Evolutionary conservation across 2,797 vertebrate genomes (phyloP), one percentile per base, ranked within the genome.

Genomic region (Eospalax fontanierii): DNA sequence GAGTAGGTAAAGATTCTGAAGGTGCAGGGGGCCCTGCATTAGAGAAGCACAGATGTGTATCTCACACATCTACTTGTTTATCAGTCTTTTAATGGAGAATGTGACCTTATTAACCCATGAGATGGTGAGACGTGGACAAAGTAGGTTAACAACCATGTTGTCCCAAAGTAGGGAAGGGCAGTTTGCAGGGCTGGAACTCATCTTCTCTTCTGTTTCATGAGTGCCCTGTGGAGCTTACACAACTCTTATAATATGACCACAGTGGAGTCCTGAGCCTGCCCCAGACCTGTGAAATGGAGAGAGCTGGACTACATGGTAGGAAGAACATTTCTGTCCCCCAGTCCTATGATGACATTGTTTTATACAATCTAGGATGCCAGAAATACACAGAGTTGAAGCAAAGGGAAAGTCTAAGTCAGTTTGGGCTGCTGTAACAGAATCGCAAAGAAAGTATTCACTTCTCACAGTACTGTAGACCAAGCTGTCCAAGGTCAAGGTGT

Each of bases 191-290:
- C 24, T 12, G 19, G 4, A 11, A n/a, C 38, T 65, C 22, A 10
- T 4, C 15, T 38, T 28, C 33, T 76, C 6, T 40, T 30, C 54
- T 30, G 1, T 18, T 92, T 83, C 18, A 1, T 0, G 9, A 6
- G 24, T 3, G 33, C 43, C n/a, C 35, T 68, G 19, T 26, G 26
- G 50, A 82, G 30, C 26, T 76, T 6, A 30, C 21, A 8, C 6
- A 7, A 0, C 54, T 3, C 57, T 9, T 2, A 4, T 0, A 9
- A 28, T 6, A 3, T 21, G 54, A 30, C 7, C 73, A 12, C 1
- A 30, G 24, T 40, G 7, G 61, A 63, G 78, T 59, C 0, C 15
- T 84, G 80, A 75, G n/a, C 38, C 75, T 11, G 26, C 50, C 4
- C n/a, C 71, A 92, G 28, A 19, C 38, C 71, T 82, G n/a, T 75